A percentile compares a stretch with the other conserved stretches of the same genome.
These are phyloP conservation scores for Drosophila ustulata DNA, from an alignment of 2,888 invertebrate species.

Conservation along the genomic window DNA sequence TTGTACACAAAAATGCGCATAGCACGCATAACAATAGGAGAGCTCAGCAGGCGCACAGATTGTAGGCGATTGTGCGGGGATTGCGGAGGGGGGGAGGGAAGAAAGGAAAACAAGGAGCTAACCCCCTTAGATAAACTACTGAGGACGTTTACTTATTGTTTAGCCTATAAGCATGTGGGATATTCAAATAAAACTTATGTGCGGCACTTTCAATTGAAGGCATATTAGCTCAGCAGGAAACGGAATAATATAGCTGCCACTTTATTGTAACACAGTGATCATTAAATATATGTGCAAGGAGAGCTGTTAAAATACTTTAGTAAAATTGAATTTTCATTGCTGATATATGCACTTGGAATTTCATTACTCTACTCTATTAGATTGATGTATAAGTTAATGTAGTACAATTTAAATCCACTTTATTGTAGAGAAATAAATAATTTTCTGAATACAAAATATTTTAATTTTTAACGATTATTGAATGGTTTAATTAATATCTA, in stretches of 20 bases:
- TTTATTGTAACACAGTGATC: not conserved
- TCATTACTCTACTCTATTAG: too few species aligned
- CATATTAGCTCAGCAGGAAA: slow-evolving; percentile 8
- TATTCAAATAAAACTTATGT: slow-evolving; percentile 49
- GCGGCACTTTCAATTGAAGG: slow-evolving; percentile 11
- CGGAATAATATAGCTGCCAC: not conserved
- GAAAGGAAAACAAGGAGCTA: slow-evolving; percentile 3
- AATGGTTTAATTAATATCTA: too few species aligned
- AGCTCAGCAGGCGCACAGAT: slow-evolving; percentile 27
- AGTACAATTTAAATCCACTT: too few species aligned
- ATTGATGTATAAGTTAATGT: too few species aligned
- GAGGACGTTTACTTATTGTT: slow-evolving; percentile 55
- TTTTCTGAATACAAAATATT: too few species aligned
- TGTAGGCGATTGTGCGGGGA: not conserved
- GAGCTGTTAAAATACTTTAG: too few species aligned
- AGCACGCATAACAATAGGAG: slow-evolving; percentile 72
- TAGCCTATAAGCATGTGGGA: slow-evolving; percentile 50
- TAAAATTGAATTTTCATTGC: too few species aligned
- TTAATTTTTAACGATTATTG: too few species aligned
- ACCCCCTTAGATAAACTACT: slow-evolving; percentile 54
- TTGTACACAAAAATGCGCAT: slow-evolving; percentile 66
- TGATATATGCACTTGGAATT: too few species aligned
- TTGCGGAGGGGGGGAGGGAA: not conserved
- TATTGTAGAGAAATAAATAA: too few species aligned
- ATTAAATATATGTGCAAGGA: not conserved